phyloP scores from a whole-genome alignment of 2,113 vertebrate genomes.

The Shinisaurus crocodilurus region DNA sequence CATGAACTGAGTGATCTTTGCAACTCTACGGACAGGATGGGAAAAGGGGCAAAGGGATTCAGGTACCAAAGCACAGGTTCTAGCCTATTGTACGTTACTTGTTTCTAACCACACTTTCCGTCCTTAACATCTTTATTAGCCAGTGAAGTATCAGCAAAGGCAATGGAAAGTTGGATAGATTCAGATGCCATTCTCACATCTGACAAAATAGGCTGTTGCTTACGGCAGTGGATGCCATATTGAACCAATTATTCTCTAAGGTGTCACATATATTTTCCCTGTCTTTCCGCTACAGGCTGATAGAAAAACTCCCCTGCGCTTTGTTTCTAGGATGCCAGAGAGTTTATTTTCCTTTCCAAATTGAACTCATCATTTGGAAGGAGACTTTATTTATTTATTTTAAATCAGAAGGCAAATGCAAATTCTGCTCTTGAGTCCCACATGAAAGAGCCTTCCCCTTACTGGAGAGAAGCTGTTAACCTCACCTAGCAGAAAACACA shows the following conservation, averaged over 20 bases:
- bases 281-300: background rate
- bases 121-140: background rate
- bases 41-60: background rate
- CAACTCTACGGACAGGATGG: background rate
- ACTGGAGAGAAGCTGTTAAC: constrained; percentile 38
- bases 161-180: background rate
- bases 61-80: background rate
- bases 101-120: too few relatives aligned
- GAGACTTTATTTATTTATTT: constrained; percentile 3
- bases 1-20: background rate
- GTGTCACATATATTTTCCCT: background rate
- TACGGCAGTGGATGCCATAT: background rate
- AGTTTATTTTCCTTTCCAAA: constrained; percentile 39
- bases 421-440: constrained; percentile 24
- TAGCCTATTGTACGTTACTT: too few relatives aligned
- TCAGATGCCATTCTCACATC: background rate
- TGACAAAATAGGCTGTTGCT: background rate
- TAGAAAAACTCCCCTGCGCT: background rate
- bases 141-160: background rate
- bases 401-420: background rate
- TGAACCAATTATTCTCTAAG: background rate
- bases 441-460: constrained; percentile 34
- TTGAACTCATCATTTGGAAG: constrained; percentile 32
- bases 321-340: constrained; percentile 23
- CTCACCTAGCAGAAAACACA: constrained; percentile 57